These are phyloP conservation scores for Drosophila yakuba DNA, from an alignment of 1,140 invertebrate species.

Conservation along the genomic window DNA sequence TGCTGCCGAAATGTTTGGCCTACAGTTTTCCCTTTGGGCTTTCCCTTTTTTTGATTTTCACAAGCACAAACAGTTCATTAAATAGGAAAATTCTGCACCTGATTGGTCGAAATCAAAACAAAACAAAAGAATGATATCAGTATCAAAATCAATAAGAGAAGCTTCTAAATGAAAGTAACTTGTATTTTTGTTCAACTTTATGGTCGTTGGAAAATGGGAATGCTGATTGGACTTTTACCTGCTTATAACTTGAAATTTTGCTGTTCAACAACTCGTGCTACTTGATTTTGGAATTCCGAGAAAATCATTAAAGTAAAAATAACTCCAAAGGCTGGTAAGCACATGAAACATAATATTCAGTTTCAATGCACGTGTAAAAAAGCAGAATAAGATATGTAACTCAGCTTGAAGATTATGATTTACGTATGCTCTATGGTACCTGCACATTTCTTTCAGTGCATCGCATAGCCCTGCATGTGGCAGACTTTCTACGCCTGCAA, in stretches of 20 bases:
- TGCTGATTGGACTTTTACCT: constrained; percentile 19
- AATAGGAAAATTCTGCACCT: constrained; percentile 33
- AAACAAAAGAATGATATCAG: constrained; percentile 8
- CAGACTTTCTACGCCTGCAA: constrained; percentile 17
- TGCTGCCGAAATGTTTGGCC: constrained; percentile 7
- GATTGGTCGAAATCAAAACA: constrained; percentile 47
- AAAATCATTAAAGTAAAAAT: not conserved
- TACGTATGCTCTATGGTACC: not conserved
- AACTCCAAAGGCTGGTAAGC: constrained; percentile 5
- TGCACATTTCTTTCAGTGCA: not conserved
- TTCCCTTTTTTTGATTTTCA: constrained; percentile 1
- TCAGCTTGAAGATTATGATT: not conserved
- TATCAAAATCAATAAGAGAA: not conserved
- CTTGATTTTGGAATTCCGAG: not conserved
- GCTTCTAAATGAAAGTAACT: not conserved
- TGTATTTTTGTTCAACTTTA: constrained; percentile 2
- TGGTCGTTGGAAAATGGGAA: not conserved
- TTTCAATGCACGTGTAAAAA: constrained; percentile 2
- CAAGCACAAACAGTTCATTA: constrained; percentile 37
- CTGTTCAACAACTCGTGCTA: not conserved
- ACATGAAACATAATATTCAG: not conserved
- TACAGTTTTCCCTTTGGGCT: no score
- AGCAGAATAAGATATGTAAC: not conserved
- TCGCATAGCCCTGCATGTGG: constrained; percentile 11
- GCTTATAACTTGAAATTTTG: constrained; percentile 62